Conservation (phyloP, 2,888 invertebrate species). For the Nezara viridula region DNA sequence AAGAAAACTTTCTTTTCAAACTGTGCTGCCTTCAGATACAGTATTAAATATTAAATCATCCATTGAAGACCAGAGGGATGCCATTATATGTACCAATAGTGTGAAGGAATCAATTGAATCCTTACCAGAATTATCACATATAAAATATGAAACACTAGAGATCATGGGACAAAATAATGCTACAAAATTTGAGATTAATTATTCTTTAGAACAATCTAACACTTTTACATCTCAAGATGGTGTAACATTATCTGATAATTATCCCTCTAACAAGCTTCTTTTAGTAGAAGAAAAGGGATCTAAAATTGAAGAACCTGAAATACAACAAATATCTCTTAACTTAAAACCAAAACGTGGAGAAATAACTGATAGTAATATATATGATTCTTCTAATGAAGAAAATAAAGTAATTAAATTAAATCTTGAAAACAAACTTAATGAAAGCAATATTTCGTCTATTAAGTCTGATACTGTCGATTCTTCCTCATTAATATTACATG, state of each 20-base stretch:
- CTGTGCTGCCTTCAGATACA: slow-evolving; percentile 25
- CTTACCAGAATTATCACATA: background rate
- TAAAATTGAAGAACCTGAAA: background rate
- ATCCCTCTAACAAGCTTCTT: background rate
- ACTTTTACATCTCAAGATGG: background rate
- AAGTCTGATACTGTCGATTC: background rate
- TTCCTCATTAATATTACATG: background rate
- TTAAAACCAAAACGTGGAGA: background rate
- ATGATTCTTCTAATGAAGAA: background rate
- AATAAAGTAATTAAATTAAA: slow-evolving; percentile 15
- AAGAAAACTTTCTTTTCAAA: slow-evolving; percentile 39
- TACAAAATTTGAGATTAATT: background rate
- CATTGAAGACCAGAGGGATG: background rate
- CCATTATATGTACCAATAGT: background rate
- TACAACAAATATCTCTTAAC: background rate
- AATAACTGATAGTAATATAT: background rate
- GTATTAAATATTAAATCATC: background rate
- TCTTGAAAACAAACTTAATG: background rate
- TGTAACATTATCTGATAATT: background rate
- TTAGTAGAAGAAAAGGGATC: background rate
- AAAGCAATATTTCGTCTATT: background rate
- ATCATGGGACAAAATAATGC: background rate
- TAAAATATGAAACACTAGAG: background rate
- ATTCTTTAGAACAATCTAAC: background rate
- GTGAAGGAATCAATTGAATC: slow-evolving; percentile 32